Evolutionary conservation across 1,140 invertebrate species (phyloP).

Genomic region (Dinoponera quadriceps): DNA sequence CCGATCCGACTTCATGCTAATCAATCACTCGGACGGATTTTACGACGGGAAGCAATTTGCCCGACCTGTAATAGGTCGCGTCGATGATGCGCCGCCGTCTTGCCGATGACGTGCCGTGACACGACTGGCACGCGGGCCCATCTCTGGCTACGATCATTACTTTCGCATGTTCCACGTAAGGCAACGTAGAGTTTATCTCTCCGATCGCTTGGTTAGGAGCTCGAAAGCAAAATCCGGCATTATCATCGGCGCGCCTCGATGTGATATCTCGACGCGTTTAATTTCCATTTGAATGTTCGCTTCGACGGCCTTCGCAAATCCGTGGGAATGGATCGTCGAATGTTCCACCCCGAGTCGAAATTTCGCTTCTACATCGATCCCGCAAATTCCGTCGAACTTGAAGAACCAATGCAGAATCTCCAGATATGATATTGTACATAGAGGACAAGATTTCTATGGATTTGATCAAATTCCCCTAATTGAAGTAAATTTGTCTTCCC

Average conservation of each 20-base stretch:
- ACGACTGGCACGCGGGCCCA: slow-evolving; percentile 36
- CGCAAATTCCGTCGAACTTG: too few species aligned
- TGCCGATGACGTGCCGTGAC: slow-evolving; percentile 69
- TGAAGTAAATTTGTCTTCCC: too few species aligned
- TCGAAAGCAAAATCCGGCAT: slow-evolving; percentile 9
- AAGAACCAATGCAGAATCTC: too few species aligned
- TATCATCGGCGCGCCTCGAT: background rate
- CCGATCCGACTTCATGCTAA: slow-evolving; percentile 73
- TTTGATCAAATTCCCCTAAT: too few species aligned
- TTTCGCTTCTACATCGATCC: too few species aligned
- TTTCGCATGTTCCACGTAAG: slow-evolving; percentile 53
- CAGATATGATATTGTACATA: too few species aligned
- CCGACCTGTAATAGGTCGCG: slow-evolving; percentile 75
- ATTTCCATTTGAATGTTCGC: background rate
- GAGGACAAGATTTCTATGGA: too few species aligned
- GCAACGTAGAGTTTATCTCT: slow-evolving; percentile 18
- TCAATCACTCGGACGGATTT: slow-evolving; percentile 80
- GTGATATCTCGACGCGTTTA: slow-evolving; percentile 16
- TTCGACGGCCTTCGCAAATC: too few species aligned
- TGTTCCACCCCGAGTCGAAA: too few species aligned
- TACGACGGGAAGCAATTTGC: slow-evolving; percentile 78
- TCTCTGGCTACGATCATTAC: slow-evolving; percentile 56
- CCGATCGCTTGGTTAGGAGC: background rate
- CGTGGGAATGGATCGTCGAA: too few species aligned
- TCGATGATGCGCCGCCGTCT: slow-evolving; percentile 70